Percentiles rank a stretch among this genome's conserved stretches.
These are phyloP conservation scores for Chrysoperla carnea DNA, from an alignment of 1,140 invertebrate species.

Conservation along the genomic window DNA sequence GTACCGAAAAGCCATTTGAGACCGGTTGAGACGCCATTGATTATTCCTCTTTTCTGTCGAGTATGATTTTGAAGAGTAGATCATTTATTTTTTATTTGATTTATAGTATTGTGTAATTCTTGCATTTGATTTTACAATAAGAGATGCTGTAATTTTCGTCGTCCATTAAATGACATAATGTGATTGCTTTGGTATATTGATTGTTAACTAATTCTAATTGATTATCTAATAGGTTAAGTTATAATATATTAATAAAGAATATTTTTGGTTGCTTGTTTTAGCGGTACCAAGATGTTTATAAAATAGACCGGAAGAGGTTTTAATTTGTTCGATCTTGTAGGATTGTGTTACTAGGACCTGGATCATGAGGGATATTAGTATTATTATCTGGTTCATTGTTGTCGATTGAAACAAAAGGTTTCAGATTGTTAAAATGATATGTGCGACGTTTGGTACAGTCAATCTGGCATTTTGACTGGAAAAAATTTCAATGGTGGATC, in stretches of 20 bases:
- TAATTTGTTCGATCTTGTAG: neutral
- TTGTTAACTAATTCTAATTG: constrained; percentile 1
- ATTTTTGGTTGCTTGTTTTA: constrained; percentile 5
- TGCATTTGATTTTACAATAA: constrained; percentile 2
- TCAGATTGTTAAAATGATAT: constrained; percentile 10
- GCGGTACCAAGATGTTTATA: constrained; percentile 5
- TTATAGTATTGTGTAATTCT: constrained; percentile 3
- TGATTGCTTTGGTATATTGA: neutral
- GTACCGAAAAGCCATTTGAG: constrained; percentile 15
- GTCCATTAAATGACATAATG: neutral
- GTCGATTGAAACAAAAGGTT: constrained; percentile 7
- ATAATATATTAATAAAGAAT: constrained; percentile 5
- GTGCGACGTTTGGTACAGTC: too few species aligned
- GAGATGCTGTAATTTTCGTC: neutral
- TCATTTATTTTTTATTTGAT: constrained; percentile 2
- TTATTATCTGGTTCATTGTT: neutral
- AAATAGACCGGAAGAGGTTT: constrained; percentile 3
- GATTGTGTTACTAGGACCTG: too few species aligned
- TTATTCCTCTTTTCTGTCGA: constrained; percentile 8
- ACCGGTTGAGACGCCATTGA: constrained; percentile 10
- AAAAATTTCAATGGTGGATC: too few species aligned
- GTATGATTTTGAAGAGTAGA: neutral
- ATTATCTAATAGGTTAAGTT: constrained; percentile 6
- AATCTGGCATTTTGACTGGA: too few species aligned
- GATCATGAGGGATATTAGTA: too few species aligned